Conservation (phyloP, 2,888 invertebrate species). For the Drosophila meridionalis region DNA sequence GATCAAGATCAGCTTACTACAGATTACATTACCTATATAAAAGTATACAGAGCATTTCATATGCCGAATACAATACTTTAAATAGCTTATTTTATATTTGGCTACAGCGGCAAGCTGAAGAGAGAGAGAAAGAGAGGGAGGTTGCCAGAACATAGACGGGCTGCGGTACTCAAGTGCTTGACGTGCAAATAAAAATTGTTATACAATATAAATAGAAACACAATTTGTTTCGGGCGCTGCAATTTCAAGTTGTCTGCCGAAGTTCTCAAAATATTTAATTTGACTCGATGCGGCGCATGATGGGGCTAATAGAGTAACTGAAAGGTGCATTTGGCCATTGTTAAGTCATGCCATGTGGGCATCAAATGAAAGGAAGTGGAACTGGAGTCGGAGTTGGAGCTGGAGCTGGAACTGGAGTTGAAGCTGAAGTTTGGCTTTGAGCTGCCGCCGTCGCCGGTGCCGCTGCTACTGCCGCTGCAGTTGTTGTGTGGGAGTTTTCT, state of each 20-base stretch:
- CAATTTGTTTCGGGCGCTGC: slow-evolving; percentile 51
- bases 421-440: slow-evolving; percentile 56
- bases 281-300: slow-evolving; percentile 21
- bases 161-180: slow-evolving; percentile 63
- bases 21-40: background rate
- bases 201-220: slow-evolving; percentile 79
- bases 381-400: slow-evolving; percentile 12
- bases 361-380: slow-evolving; percentile 35
- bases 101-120: background rate
- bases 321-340: slow-evolving; percentile 43
- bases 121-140: background rate
- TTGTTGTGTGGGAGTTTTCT: slow-evolving; percentile 73
- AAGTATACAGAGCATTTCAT: background rate
- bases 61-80: background rate
- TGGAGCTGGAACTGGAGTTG: slow-evolving; percentile 28
- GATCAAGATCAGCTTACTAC: background rate
- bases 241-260: slow-evolving; percentile 76
- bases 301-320: slow-evolving; percentile 32
- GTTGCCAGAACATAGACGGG: background rate
- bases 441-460: slow-evolving; percentile 44
- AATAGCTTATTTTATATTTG: slow-evolving; percentile 17
- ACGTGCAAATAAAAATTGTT: slow-evolving; percentile 77
- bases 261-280: slow-evolving; percentile 64
- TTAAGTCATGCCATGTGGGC: slow-evolving; percentile 32
- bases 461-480: background rate